These are phyloP conservation scores for Oriolus oriolus DNA, from an alignment of 2,113 vertebrate species.

Conservation along the genomic window DNA sequence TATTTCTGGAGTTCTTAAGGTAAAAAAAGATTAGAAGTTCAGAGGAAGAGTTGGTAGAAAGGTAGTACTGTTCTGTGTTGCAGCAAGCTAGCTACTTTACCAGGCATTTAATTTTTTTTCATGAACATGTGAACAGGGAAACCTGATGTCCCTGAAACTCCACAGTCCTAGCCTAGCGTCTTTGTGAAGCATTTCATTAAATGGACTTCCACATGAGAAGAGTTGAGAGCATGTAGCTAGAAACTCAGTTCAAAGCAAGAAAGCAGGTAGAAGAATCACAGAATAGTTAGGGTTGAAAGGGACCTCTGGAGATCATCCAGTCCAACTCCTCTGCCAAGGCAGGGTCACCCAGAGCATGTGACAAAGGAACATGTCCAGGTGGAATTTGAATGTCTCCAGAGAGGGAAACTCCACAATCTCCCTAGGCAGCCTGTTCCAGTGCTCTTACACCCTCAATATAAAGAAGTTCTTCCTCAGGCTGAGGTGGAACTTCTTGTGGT, in stretches of 20 bases:
- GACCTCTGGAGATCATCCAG: neutral
- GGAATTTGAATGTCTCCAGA: neutral
- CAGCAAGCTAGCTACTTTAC: neutral
- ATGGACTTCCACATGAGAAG: neutral
- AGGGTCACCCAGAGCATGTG: neutral
- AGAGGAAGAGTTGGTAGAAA: neutral
- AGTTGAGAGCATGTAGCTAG: neutral
- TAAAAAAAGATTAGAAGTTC: neutral
- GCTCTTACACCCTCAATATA: neutral
- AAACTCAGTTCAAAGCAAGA: neutral
- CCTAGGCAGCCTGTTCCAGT: neutral
- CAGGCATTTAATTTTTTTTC: neutral
- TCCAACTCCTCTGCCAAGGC: neutral
- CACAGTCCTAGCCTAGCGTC: neutral
- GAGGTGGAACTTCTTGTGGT: neutral
- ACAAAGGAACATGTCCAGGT: accelerated
- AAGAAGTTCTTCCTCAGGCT: neutral
- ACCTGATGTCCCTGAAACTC: neutral
- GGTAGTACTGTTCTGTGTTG: neutral
- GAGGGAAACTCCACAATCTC: neutral
- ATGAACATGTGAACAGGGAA: accelerated
- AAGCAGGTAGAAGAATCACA: neutral
- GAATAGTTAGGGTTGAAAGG: neutral
- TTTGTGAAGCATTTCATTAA: neutral
- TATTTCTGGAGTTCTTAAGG: neutral